Percentiles rank a stretch among this genome's conserved stretches.
phyloP scores from a whole-genome alignment of 2,888 invertebrate genomes.

The Stenolophus ochropezus region DNA sequence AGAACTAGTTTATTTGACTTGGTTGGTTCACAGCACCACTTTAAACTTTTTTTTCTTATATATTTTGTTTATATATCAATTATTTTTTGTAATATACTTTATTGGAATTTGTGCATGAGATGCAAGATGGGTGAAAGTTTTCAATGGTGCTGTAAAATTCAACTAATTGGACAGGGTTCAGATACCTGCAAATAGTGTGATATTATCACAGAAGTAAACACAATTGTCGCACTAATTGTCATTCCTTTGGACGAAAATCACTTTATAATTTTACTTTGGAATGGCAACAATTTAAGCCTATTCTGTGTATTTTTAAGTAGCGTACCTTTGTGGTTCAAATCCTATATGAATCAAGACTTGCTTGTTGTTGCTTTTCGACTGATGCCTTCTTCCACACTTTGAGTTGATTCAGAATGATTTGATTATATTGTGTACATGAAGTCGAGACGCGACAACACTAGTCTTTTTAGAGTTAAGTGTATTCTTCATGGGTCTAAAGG shows the following conservation, averaged over 20 bases:
- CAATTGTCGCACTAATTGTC: constrained; percentile 53
- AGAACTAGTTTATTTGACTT: constrained; percentile 41
- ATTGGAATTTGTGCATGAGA: background rate
- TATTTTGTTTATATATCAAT: background rate
- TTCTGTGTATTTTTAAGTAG: constrained; percentile 42
- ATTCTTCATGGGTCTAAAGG: constrained; percentile 50
- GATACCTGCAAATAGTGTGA: constrained; percentile 54
- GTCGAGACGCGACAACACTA: background rate
- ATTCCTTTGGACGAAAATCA: constrained; percentile 35
- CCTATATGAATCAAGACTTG: constrained; percentile 18
- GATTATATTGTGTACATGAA: background rate
- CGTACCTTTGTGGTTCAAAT: constrained; percentile 38
- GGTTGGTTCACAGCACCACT: background rate
- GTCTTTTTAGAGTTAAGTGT: constrained; percentile 29
- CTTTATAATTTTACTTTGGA: constrained; percentile 29
- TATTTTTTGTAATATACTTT: background rate
- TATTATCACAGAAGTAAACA: constrained; percentile 40
- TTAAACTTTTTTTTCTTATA: background rate
- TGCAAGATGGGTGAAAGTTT: background rate
- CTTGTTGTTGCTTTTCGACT: constrained; percentile 3
- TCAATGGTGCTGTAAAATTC: background rate
- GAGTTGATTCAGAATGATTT: background rate
- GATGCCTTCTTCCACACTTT: background rate
- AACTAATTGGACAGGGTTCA: constrained; percentile 52
- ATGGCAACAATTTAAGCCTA: constrained; percentile 44